Base-by-base conservation (phyloP, 2,797 vertebrate genomes). In the Nyctalus aviator region DNA sequence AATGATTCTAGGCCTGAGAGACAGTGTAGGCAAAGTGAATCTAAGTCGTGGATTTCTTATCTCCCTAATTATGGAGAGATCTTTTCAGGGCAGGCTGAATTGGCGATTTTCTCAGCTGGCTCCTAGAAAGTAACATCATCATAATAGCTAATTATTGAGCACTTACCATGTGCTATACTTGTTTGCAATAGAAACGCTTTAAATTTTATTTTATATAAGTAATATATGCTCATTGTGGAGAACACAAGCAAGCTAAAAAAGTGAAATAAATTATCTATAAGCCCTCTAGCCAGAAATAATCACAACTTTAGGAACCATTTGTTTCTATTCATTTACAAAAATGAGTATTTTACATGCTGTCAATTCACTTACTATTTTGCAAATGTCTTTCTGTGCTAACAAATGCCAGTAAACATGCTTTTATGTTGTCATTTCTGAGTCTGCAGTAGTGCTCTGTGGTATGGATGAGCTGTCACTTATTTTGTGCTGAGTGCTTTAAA, bases 181-280 rank as follows among this genome's bases (percentile, higher is more conserved):
- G 72, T 73, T 88, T 64, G 35, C 46, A 71, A 48, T 64, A 48
- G 25, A 64, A 84, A 90, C 78, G 35, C 20, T 87, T 94, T 50
- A 55, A 21, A n/a, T 92, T 94, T 77, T 92, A 57, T 90, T 91
- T 82, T 76, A 53, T 53, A 8, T 30, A 90, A 81, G 32, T 78
- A 69, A 85, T 89, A 35, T 2, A 1, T 83, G 30, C 48, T 84
- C 7, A 68, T 77, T 87, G 23, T 93, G 35, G 73, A 66, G 96
- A 90, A 89, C 53, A 5, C 48, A 90, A 85, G 35, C 68, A 78
- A 96, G 48, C 87, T 89, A 37, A 91, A 89, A 81, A 12, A 75
- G 1, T 83, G 64, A 62, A 79, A 76, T 27, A 62, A 77, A 85
- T 72, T 4, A 78, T 50, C 23, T 79, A 1, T 71, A 94, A 84